Conservation (phyloP, 1,140 invertebrate species). For the Euschistus heros region DNA sequence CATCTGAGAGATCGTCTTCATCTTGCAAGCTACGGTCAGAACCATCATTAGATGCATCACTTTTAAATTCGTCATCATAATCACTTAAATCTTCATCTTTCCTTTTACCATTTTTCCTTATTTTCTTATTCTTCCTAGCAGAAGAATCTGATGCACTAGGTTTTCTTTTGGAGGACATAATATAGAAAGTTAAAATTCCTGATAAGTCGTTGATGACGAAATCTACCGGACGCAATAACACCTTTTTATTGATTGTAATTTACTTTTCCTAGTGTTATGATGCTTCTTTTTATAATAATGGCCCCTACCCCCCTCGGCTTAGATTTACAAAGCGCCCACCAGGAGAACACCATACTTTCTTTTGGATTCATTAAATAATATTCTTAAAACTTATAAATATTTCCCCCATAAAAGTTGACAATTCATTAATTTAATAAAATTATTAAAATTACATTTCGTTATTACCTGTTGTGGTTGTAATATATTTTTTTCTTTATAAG, state of each 20-base stretch:
- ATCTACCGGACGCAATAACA: conserved; percentile 12
- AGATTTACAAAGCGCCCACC: not conserved
- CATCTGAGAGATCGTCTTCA: conserved; percentile 4
- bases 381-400: no score
- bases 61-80: conserved; percentile 27
- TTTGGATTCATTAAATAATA: no score
- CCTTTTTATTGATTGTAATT: conserved; percentile 18
- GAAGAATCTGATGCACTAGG: conserved; percentile 14
- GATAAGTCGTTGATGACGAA: not conserved
- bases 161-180: conserved; percentile 26
- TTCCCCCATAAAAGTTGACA: no score
- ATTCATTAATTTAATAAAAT: no score
- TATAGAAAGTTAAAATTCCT: not conserved
- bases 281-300: conserved; percentile 20
- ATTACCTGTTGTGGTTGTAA: no score
- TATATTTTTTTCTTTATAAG: no score
- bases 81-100: conserved; percentile 25
- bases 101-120: conserved; percentile 26
- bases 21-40: conserved; percentile 9
- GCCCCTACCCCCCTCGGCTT: conserved; percentile 16
- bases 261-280: conserved; percentile 14
- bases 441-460: no score
- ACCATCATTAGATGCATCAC: conserved; percentile 26
- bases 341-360: no score
- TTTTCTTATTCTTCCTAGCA: conserved; percentile 18